Evolutionary conservation across 2,113 vertebrate species (phyloP), one percentile per base, ranked within the genome.

Genomic region (Dendropsophus ebraccatus): DNA sequence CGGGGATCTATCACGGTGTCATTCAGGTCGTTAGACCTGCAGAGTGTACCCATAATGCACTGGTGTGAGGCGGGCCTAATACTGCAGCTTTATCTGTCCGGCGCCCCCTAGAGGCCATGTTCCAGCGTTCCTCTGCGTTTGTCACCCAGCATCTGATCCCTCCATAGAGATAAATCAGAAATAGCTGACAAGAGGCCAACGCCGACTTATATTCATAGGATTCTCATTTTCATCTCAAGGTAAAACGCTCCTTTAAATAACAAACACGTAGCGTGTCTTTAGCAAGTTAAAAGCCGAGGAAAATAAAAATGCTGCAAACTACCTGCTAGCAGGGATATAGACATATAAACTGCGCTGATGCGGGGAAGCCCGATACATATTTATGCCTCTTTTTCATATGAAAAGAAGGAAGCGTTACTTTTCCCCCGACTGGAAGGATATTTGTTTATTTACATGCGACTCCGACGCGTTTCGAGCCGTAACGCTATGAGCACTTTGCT

Each of bases 401-500:
- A 52, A 70, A 28, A 47, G 5, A 45, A 45, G 23, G 58, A 28
- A 62, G 56, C 35, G 21, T 25, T 25, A 17, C 10, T 49, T 65
- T 37, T 17, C 41, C 13, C 58, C 78, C 12, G 54, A 41, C 32
- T 60, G 41, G 62, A 17, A 25, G 56, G 58, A 25, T 65, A n/a
- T 41, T 37, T 32, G 79, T 81, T 49, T 49, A 69, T 82, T 32
- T 82, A 28, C 62, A 52, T 70, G 25, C 41, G 5, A 49, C 69
- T 10, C 60, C 10, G 28, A 28, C 8, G 11, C 41, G 49, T 47
- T 76, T 76, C 62, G 30, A 74, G 30, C n/a, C 45, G 62, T 10
- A 84, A 25, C 23, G 54, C 72, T 56, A 76, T 49, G 41, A 75
- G 83, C 72, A 76, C 52, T 76, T 84, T 76, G 37, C 72, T 23